Evolutionary conservation across 2,113 vertebrate genomes (phyloP).

Genomic region (Crotalus viridis): DNA sequence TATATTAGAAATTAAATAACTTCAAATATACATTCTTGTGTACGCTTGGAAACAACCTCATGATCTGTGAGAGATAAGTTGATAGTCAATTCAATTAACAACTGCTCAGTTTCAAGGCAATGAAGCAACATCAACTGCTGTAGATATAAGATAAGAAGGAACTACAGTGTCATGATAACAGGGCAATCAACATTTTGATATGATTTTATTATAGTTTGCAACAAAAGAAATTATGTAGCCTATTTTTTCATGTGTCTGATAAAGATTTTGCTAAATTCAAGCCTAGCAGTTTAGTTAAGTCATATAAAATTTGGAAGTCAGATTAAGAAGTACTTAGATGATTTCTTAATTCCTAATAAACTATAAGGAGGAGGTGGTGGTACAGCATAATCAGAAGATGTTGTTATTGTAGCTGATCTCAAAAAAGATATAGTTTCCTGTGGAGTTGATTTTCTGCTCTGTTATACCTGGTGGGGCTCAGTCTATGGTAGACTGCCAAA

Average conservation of each 20-base stretch:
- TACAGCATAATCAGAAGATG: neutral
- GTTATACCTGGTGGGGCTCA: neutral
- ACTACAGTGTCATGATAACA: neutral
- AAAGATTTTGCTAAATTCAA: neutral
- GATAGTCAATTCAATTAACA: neutral
- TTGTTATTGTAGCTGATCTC: neutral
- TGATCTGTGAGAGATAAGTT: neutral
- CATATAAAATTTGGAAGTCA: neutral
- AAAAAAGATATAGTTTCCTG: neutral
- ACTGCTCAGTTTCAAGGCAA: neutral
- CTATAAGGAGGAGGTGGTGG: neutral
- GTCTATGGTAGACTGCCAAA: neutral
- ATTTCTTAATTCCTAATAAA: neutral
- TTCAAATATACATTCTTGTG: neutral
- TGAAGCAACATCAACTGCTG: neutral
- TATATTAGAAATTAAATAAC: neutral
- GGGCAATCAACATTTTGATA: neutral
- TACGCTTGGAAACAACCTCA: neutral
- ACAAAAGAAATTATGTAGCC: neutral
- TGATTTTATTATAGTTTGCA: neutral
- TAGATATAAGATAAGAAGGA: neutral
- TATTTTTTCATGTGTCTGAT: neutral
- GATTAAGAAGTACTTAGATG: neutral
- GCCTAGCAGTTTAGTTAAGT: neutral
- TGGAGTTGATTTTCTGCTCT: neutral